Conservation (phyloP, 1,140 invertebrate genomes). For the Drosophila ercepeae region DNA sequence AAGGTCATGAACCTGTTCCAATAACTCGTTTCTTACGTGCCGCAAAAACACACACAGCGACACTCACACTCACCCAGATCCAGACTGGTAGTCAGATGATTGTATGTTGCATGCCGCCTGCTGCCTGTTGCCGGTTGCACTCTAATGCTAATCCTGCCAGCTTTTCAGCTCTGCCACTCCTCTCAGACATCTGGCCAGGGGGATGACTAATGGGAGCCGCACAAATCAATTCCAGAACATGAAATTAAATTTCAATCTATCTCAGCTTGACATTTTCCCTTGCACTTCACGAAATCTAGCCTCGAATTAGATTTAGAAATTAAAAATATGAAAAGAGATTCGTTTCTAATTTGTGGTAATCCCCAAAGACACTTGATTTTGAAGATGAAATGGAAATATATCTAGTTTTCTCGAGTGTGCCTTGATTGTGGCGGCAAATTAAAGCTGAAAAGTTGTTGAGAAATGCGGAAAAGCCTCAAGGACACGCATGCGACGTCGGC, state of each 20-base stretch:
- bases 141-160: conserved; percentile 74
- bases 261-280: conserved; percentile 8
- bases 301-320: too few relatives aligned
- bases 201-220: conserved; percentile 64
- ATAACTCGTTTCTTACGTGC: conserved; percentile 82
- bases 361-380: neutral
- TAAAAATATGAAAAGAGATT: too few relatives aligned
- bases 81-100: conserved; percentile 59
- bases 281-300: neutral
- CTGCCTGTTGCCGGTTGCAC: conserved; percentile 30
- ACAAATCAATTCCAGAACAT: conserved; percentile 75
- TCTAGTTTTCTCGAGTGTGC: neutral
- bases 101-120: conserved; percentile 66
- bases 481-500: conserved; percentile 31
- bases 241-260: conserved; percentile 78
- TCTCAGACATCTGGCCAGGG: conserved; percentile 7
- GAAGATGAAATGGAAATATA: neutral
- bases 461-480: conserved; percentile 59
- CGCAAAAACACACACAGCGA: conserved; percentile 27
- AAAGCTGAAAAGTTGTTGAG: conserved; percentile 52
- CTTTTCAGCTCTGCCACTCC: conserved; percentile 38
- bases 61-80: conserved; percentile 4
- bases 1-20: conserved; percentile 83
- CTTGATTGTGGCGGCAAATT: conserved; percentile 44
- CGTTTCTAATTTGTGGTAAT: neutral